Evolutionary conservation across 2,113 vertebrate genomes (phyloP).

Genomic region (Amia ocellicauda): DNA sequence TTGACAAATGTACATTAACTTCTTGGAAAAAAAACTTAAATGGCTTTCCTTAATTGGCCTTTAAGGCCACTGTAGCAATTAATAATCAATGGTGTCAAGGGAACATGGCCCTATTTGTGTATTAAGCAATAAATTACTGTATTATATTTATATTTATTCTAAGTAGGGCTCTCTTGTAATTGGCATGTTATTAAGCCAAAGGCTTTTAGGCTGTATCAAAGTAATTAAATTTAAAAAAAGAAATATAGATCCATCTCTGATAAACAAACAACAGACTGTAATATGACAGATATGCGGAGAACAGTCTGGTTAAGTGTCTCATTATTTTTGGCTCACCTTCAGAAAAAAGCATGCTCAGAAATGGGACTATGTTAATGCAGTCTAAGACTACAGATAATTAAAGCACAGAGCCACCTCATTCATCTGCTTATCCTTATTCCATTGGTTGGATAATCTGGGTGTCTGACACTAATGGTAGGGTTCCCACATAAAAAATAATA

Average conservation of each 20-base stretch:
- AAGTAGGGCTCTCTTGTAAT: slow-evolving; percentile 94
- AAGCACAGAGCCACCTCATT: slow-evolving; percentile 61
- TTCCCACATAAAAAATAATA: slow-evolving; percentile 64
- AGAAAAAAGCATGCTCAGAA: slow-evolving; percentile 59
- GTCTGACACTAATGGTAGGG: slow-evolving; percentile 70
- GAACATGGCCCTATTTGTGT: slow-evolving; percentile 75
- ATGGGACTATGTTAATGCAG: slow-evolving; percentile 44
- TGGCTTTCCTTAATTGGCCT: slow-evolving; percentile 87
- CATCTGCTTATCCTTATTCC: slow-evolving; percentile 68
- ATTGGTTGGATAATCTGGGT: slow-evolving; percentile 66
- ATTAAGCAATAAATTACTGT: slow-evolving; percentile 89
- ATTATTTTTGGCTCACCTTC: slow-evolving; percentile 80
- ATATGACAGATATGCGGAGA: slow-evolving; percentile 84
- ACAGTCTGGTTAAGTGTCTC: slow-evolving; percentile 78
- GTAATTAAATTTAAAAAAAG: slow-evolving; percentile 94
- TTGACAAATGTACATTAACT: slow-evolving; percentile 82
- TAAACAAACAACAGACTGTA: slow-evolving; percentile 90
- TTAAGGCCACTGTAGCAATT: slow-evolving; percentile 76
- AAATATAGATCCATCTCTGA: slow-evolving; percentile 90
- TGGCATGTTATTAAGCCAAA: slow-evolving; percentile 91
- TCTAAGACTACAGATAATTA: slow-evolving; percentile 50
- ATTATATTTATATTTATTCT: slow-evolving; percentile 97
- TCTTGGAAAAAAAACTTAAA: slow-evolving; percentile 80
- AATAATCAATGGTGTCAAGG: slow-evolving; percentile 92
- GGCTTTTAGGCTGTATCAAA: slow-evolving; percentile 96